Percentiles rank a stretch among this genome's conserved stretches.
Conservation (phyloP, 2,113 vertebrate species). For the Xiphophorus maculatus region DNA sequence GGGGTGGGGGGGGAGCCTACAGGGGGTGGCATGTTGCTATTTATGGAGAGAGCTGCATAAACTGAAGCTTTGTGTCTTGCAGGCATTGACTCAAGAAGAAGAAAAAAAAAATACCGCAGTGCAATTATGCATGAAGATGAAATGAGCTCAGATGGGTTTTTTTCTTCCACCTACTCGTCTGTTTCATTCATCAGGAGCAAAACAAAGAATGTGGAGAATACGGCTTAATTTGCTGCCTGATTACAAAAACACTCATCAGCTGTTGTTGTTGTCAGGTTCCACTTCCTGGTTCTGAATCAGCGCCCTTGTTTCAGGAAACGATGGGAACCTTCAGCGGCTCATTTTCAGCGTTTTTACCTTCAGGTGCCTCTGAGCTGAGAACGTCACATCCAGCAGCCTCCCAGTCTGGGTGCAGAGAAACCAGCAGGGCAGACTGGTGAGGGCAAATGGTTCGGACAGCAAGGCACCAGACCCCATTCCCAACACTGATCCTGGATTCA, state of each 20-base stretch:
- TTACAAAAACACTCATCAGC: conserved; percentile 12
- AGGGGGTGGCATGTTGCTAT: conserved; percentile 73
- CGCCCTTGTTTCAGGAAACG: background rate
- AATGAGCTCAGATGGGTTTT: conserved; percentile 1
- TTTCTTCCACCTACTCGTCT: background rate
- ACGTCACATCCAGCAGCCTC: background rate
- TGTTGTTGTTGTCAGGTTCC: conserved; percentile 4
- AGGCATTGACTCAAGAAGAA: conserved; percentile 43
- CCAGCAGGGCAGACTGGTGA: conserved; percentile 38
- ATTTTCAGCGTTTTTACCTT: too few relatives aligned
- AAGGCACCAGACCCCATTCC: conserved; percentile 41
- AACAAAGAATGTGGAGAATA: background rate
- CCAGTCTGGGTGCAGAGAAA: conserved; percentile 8
- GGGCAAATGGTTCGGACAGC: conserved; percentile 42
- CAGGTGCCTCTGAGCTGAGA: too few relatives aligned
- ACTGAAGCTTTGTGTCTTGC: conserved; percentile 55
- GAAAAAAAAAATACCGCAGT: conserved; percentile 29
- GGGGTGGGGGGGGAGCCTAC: conserved; percentile 54
- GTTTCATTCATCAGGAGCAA: background rate
- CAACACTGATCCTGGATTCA: background rate
- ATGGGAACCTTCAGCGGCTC: background rate
- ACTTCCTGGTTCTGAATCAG: conserved; percentile 12
- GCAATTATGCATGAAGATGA: conserved; percentile 14
- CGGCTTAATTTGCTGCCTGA: background rate
- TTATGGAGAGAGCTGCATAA: conserved; percentile 65